These are phyloP conservation scores for Lethrus apterus DNA, from an alignment of 1,140 invertebrate species.

Conservation along the genomic window DNA sequence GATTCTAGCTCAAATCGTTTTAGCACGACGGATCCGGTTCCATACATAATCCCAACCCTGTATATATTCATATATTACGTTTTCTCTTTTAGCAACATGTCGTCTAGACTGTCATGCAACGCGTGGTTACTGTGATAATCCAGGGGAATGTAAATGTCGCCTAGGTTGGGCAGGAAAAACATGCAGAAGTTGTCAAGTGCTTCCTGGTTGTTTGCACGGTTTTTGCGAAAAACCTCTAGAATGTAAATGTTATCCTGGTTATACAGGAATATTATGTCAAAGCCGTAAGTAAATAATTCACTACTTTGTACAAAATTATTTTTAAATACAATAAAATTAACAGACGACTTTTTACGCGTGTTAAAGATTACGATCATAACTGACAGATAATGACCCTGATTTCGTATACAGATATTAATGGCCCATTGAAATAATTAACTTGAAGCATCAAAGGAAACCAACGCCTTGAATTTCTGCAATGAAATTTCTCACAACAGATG, in stretches of 20 bases:
- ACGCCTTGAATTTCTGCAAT: too few species aligned
- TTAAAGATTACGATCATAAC: too few species aligned
- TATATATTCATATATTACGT: too few species aligned
- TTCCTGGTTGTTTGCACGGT: conserved; percentile 73
- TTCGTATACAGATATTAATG: too few species aligned
- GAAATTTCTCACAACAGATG: too few species aligned
- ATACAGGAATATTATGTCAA: conserved; percentile 80
- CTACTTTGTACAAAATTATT: background rate
- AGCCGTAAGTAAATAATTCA: conserved; percentile 56
- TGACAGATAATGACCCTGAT: too few species aligned
- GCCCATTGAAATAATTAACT: too few species aligned
- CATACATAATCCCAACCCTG: too few species aligned
- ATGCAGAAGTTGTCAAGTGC: conserved; percentile 70
- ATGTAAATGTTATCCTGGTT: conserved; percentile 80
- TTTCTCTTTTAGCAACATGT: conserved; percentile 58
- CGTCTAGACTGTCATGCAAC: conserved; percentile 68
- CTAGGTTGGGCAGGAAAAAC: conserved; percentile 75
- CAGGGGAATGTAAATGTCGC: conserved; percentile 74
- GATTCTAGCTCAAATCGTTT: background rate
- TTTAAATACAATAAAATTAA: background rate
- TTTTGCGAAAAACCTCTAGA: conserved; percentile 76
- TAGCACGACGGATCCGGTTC: too few species aligned
- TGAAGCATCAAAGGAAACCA: too few species aligned
- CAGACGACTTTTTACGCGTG: too few species aligned
- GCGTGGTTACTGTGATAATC: conserved; percentile 73